Evolutionary conservation across 2,888 invertebrate genomes (phyloP).

Genomic region (Thumatha senex): DNA sequence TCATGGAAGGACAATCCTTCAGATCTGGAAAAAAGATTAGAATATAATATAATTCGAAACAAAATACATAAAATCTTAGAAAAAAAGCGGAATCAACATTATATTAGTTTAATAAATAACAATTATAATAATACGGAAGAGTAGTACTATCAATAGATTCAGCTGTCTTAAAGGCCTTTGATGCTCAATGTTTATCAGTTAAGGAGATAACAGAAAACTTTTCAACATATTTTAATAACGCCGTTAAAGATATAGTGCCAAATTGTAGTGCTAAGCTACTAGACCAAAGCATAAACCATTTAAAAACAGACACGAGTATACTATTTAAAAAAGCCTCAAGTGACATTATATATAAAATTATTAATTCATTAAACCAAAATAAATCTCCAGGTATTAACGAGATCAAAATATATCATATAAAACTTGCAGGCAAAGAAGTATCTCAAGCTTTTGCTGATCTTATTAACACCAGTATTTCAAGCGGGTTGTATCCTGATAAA

Average conservation of each 20-base stretch:
- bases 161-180: not conserved
- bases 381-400: constrained; percentile 13
- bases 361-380: constrained; percentile 14
- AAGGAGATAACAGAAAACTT: not conserved
- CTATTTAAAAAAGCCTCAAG: not conserved
- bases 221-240: not conserved
- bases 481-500: constrained; percentile 19
- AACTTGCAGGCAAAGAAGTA: constrained; percentile 5
- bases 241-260: not conserved
- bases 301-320: not conserved
- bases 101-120: not conserved
- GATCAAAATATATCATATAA: not conserved
- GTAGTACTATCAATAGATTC: not conserved
- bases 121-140: not conserved
- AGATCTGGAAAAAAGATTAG: not conserved
- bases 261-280: not conserved
- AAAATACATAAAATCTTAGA: not conserved
- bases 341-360: constrained; percentile 7
- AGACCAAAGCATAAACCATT: not conserved
- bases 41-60: not conserved
- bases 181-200: not conserved
- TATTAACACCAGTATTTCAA: constrained; percentile 23
- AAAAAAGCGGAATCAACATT: not conserved
- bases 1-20: not conserved
- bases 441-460: constrained; percentile 18